phyloP scores from a whole-genome alignment of 2,113 vertebrate genomes.

The Poeciliopsis prolifica region DNA sequence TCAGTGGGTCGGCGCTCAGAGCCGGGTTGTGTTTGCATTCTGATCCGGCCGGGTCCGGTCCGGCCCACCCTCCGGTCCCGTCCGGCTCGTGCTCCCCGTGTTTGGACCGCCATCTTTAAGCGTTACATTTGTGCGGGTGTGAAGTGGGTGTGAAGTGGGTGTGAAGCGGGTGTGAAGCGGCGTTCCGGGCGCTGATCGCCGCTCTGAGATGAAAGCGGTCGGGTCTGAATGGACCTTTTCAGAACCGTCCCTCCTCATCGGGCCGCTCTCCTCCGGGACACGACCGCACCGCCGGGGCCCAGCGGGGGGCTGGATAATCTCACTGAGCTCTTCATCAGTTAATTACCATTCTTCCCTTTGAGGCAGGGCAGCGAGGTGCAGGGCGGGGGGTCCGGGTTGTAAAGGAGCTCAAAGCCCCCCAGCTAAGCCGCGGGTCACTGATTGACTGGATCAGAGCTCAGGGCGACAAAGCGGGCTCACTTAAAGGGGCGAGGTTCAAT shows the following conservation, averaged over 20 bases:
- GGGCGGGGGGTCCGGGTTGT: conserved; percentile 37
- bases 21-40: conserved; percentile 54
- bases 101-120: conserved; percentile 47
- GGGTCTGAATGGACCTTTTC: conserved; percentile 67
- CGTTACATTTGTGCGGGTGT: conserved; percentile 36
- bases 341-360: conserved; percentile 78
- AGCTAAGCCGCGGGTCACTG: conserved; percentile 73
- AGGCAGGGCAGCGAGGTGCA: conserved; percentile 60
- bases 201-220: conserved; percentile 58
- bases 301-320: conserved; percentile 67
- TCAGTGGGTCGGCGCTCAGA: conserved; percentile 55
- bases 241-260: conserved; percentile 65
- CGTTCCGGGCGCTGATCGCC: conserved; percentile 49
- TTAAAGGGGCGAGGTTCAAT: conserved; percentile 59
- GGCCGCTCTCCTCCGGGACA: conserved; percentile 62
- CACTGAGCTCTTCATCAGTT: conserved; percentile 78
- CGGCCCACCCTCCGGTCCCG: not conserved
- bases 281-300: conserved; percentile 58
- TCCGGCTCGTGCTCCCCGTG: conserved; percentile 16
- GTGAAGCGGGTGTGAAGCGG: conserved; percentile 46
- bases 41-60: conserved; percentile 33
- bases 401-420: conserved; percentile 74
- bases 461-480: conserved; percentile 69
- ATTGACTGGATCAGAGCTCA: conserved; percentile 70
- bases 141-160: too few species aligned